These are phyloP conservation scores for Nebria salina DNA, from an alignment of 2,888 invertebrate genomes.

Conservation along the genomic window DNA sequence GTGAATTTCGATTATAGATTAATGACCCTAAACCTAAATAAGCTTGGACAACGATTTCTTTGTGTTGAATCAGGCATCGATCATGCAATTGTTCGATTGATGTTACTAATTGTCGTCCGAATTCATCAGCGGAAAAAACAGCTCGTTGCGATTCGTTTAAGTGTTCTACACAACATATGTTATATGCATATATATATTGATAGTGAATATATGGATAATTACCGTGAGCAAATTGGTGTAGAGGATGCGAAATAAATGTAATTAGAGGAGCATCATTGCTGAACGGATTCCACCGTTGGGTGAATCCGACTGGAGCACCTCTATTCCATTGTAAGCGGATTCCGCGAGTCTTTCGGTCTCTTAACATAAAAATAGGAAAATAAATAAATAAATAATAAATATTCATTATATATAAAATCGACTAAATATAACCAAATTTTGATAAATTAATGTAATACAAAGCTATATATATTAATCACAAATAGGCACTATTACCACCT, in stretches of 20 bases:
- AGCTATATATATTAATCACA: too few species aligned
- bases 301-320: conserved; percentile 73
- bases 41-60: conserved; percentile 79
- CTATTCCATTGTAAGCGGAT: conserved; percentile 82
- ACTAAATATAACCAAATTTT: too few species aligned
- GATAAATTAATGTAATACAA: too few species aligned
- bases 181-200: conserved; percentile 43
- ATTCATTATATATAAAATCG: too few species aligned
- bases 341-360: conserved; percentile 78
- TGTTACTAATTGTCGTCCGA: conserved; percentile 68
- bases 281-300: conserved; percentile 88
- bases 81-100: conserved; percentile 64
- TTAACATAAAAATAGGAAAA: conserved; percentile 57
- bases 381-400: too few species aligned
- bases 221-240: conserved; percentile 76
- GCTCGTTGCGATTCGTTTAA: conserved; percentile 55
- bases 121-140: conserved; percentile 71
- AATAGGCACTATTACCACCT: too few species aligned
- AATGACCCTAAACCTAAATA: conserved; percentile 82
- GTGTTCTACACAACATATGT: conserved; percentile 54
- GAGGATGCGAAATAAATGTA: conserved; percentile 84
- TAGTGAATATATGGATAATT: conserved; percentile 49
- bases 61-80: conserved; percentile 69
- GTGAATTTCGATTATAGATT: conserved; percentile 81
- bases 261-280: conserved; percentile 80